phyloP scores from a whole-genome alignment of 2,888 invertebrate genomes.

The Colletes collaris region DNA sequence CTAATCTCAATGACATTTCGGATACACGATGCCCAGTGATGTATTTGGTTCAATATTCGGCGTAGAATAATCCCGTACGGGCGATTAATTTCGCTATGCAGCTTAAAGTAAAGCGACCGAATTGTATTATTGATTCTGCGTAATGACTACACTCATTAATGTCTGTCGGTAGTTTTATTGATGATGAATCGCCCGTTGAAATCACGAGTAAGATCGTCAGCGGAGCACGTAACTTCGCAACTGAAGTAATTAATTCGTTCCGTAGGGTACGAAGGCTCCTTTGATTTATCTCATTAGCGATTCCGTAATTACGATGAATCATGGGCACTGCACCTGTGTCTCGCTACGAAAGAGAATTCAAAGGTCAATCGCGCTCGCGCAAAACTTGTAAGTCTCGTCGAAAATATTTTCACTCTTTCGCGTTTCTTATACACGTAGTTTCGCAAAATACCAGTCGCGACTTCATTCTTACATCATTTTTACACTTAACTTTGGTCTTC shows the following conservation, averaged over 20 bases:
- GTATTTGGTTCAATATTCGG: slow-evolving; percentile 10
- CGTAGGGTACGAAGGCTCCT: slow-evolving; percentile 31
- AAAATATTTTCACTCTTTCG: background rate
- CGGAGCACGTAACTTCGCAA: slow-evolving; percentile 16
- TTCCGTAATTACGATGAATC: slow-evolving; percentile 58
- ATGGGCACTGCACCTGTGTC: slow-evolving; percentile 32
- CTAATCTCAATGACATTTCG: slow-evolving; percentile 7
- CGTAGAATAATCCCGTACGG: slow-evolving; percentile 3
- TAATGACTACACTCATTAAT: slow-evolving; percentile 43
- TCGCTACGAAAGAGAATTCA: slow-evolving; percentile 23
- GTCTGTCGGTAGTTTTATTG: slow-evolving; percentile 11
- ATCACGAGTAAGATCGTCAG: slow-evolving; percentile 36
- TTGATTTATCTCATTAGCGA: slow-evolving; percentile 64
- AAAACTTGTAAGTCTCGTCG: slow-evolving; percentile 4
- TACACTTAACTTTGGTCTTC: too few species aligned
- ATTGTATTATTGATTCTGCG: slow-evolving; percentile 41
- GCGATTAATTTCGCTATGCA: slow-evolving; percentile 31
- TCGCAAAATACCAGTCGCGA: background rate
- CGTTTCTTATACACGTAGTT: background rate
- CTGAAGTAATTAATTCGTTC: slow-evolving; percentile 50
- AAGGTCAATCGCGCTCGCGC: slow-evolving; percentile 37
- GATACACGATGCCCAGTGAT: background rate
- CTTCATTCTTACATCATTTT: too few species aligned
- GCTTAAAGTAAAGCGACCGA: slow-evolving; percentile 6
- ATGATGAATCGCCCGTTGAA: slow-evolving; percentile 23